Evolutionary conservation across 2,797 vertebrate species (phyloP), one percentile per base, ranked within the genome.

Genomic region (Falco cherrug): DNA sequence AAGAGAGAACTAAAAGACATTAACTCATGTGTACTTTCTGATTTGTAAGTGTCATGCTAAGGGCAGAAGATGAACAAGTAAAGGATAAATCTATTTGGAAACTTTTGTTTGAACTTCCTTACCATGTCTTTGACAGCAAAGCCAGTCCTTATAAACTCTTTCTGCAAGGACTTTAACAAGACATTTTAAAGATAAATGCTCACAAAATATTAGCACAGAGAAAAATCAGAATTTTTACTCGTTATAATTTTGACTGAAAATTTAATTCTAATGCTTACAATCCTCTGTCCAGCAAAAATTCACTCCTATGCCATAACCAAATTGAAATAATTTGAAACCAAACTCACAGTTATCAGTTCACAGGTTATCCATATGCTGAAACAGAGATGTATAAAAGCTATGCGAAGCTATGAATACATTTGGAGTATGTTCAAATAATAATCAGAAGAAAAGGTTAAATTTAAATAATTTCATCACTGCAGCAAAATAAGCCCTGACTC

Each of bases 31-130:
- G 93, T 96, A 95, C 89, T 95, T 96, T 96, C 79, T 95, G 94
- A 91, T 96, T 95, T 94, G 35, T 86, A 92, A 92, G 93, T 95
- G 89, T 91, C 89, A 91, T 78, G 59, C 54, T 94, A 95, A 96
- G 83, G 94, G 94, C 80, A 93, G 91, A 94, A 94, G 59, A 96
- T 86, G 92, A 95, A 75, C 87, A 91, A 96, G 91, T 71, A 95
- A 95, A 95, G 91, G 91, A 96, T 96, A 94, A 91, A 94, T 95
- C 93, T 95, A 88, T 95, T 94, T 95, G 93, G 77, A 93, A 95
- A 94, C 59, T 95, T 92, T 45, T 91, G 56, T 95, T 96, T 96
- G 93, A 96, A 96, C 77, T 95, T 96, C 77, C 63, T 95, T 94
- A 96, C 54, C 35, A 67, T 84, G 79, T 79, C 96, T 96, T 94